Base-by-base conservation (phyloP, 2,888 invertebrate species). In the Trimorus sp. region DNA sequence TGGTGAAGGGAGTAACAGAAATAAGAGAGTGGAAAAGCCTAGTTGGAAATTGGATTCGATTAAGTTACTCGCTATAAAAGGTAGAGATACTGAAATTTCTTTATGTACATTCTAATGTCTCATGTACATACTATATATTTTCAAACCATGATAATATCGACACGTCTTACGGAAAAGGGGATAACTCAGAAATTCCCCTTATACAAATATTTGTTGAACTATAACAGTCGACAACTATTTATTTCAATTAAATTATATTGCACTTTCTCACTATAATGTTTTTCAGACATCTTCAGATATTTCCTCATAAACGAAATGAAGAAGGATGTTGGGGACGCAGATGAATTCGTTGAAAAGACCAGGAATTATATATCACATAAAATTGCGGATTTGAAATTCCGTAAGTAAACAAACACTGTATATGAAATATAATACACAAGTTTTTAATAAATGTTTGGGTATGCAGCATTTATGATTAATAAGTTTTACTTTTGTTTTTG, bases 241-340 rank as follows among this genome's bases (percentile, higher is more conserved):
- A 26, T 26, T 26, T 26, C 2, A 26, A 4, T 45, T 45, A 45
- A 45, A 45, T 45, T 45, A 45, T 45, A 45, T 11, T 45, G 45
- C 9, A 45, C 45, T 6, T 9, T 45, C 12, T 45, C 12, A 45
- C 45, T 2, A 45, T 45, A 4, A 45, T 4, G 12, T 45, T 49
- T 63, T 63, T n/a, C 63, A 63, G 63, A 63, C n/a, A 49, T 63
- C 16, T 63, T 63, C 16, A 42, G 63, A 12, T 49, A 16, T 63
- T 63, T 45, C 36, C 38, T 63, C 7, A 37, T 49, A 63, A 63
- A 63, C n/a, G 63, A 49, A 26, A 45, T 63, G 38, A 49, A 45
- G 48, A 49, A 63, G 48, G 15, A 11, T 63, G 36, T 16, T n/a
- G 63, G 63, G 16, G 63, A 63, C 4, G 63, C 63, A 8, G 63